Evolutionary conservation across 2,888 invertebrate genomes (phyloP), one percentile per base, ranked within the genome.

Genomic region (Harpalus rufipes): DNA sequence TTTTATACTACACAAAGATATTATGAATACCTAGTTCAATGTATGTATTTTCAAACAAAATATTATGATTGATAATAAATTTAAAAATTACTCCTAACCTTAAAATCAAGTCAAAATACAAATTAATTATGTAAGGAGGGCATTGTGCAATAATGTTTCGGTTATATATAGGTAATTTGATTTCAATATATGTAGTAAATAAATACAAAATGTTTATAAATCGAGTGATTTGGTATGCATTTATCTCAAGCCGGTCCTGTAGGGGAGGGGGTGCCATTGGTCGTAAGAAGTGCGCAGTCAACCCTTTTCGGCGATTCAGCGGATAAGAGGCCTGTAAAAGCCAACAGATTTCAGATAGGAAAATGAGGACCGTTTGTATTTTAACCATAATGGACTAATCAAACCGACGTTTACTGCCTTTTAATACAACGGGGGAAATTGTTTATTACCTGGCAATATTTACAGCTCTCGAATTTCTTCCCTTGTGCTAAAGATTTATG

Each of bases 201-300:
- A n/a, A n/a, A n/a, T n/a, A n/a, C n/a, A n/a, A n/a, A n/a, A n/a
- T n/a, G n/a, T n/a, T n/a, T n/a, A n/a, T n/a, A n/a, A n/a, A n/a
- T n/a, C n/a, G n/a, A n/a, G n/a, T n/a, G n/a, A n/a, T n/a, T 32
- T 32, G 32, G 32, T 32, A 3, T 4, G 32, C 6, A 32, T 32
- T 32, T 32, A 32, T 32, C 32, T 32, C 3, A 32, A 32, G 5
- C 32, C 32, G 32, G 32, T 32, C 32, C 32, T 32, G 76, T 44
- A 41, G 51, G 32, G 32, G 21, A 74, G 58, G 14, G 6, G 14
- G 18, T 51, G 14, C 41, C 61, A 59, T 80, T 80, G 79, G 59
- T 80, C 59, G 79, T 39, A 78, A 80, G 79, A 80, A 80, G 61
- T 59, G 79, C 79, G 61, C 79, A 80, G 58, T 80, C 61, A 80